Evolutionary conservation across 2,888 invertebrate species (phyloP).

Genomic region (Tupiocoris notatus): DNA sequence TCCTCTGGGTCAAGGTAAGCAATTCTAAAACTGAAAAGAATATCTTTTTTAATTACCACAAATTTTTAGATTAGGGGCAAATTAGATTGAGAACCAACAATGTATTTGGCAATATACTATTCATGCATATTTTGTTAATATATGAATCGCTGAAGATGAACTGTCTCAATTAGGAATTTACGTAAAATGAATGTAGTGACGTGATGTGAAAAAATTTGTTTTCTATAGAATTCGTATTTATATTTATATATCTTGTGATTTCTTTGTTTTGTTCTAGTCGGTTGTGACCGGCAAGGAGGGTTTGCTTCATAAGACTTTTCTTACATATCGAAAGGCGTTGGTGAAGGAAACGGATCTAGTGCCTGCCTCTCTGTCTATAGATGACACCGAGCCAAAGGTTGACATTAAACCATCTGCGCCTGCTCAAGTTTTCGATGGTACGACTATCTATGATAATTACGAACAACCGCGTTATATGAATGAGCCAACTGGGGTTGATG

Average conservation of each 20-base stretch:
- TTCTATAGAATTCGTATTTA: no score
- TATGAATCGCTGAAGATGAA: no score
- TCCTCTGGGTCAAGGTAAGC: slow-evolving; percentile 20
- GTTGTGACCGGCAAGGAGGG: not conserved
- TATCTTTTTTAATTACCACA: no score
- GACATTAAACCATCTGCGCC: slow-evolving; percentile 5
- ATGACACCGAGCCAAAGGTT: not conserved
- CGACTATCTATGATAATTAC: not conserved
- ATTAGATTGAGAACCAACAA: no score
- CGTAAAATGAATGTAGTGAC: no score
- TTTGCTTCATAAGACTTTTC: not conserved
- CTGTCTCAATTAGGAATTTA: no score
- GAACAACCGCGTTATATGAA: not conserved
- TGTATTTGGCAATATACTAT: no score
- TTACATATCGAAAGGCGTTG: not conserved
- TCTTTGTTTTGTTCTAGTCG: not conserved
- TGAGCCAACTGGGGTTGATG: not conserved
- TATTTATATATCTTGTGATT: not conserved
- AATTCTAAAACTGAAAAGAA: no score
- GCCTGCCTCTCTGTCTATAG: not conserved
- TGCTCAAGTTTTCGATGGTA: not conserved
- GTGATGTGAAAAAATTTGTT: no score
- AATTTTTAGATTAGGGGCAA: no score
- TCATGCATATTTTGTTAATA: no score
- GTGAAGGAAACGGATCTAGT: not conserved